A percentile compares a stretch with the other conserved stretches of the same genome.
Conservation (phyloP, 2,113 vertebrate genomes). For the Alethe diademata region DNA sequence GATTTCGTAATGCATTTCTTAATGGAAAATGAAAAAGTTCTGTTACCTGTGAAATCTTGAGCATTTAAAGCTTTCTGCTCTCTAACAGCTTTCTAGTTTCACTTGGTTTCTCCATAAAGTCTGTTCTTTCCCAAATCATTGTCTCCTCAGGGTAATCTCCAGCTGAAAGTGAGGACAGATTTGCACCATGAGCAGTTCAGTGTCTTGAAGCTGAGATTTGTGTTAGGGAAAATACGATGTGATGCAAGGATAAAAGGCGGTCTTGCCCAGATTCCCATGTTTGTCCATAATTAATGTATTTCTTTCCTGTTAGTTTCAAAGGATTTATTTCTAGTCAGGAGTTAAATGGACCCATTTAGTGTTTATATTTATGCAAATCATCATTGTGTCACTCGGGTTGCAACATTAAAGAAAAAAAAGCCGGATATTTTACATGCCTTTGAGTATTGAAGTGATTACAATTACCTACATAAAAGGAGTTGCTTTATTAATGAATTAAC, state of each 20-base stretch:
- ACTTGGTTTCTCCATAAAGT: not conserved
- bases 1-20: not conserved
- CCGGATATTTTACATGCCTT: conserved; percentile 57
- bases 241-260: not conserved
- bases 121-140: not conserved
- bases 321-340: not conserved
- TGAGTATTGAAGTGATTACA: conserved; percentile 61
- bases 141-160: not conserved
- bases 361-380: conserved; percentile 45
- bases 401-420: conserved; percentile 7
- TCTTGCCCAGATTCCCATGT: not conserved
- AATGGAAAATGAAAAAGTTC: not conserved
- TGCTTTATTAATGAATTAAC: conserved; percentile 78
- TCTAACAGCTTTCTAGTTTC: not conserved
- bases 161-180: not conserved
- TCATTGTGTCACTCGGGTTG: not conserved
- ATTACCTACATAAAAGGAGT: conserved; percentile 73
- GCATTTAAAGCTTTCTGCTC: not conserved
- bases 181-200: not conserved
- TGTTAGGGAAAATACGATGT: not conserved
- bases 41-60: not conserved
- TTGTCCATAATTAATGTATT: not conserved
- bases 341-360: not conserved
- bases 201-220: not conserved
- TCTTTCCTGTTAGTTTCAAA: not conserved